Evolutionary conservation across 2,888 invertebrate genomes (phyloP).

Genomic region (Pollenia angustigena): DNA sequence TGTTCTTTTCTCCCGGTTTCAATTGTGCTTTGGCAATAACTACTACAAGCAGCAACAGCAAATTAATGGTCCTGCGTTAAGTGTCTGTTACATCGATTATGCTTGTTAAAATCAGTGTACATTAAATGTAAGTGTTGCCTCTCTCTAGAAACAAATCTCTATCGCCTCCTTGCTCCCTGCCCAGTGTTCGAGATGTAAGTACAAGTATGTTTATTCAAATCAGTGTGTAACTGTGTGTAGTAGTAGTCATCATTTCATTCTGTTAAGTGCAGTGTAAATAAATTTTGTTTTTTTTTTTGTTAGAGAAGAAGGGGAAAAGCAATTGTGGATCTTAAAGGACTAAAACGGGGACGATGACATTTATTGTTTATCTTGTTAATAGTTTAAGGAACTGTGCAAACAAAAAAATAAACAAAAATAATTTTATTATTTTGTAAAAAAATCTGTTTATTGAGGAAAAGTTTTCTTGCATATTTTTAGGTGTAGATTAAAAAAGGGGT

Average conservation of each 20-base stretch:
- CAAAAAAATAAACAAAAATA: neutral
- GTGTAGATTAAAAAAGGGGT: too few species aligned
- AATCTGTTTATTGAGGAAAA: neutral
- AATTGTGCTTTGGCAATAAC: neutral
- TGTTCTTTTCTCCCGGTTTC: neutral
- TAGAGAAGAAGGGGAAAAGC: neutral
- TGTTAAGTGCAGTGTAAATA: conserved; percentile 68
- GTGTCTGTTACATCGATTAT: conserved; percentile 69
- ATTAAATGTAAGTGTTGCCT: conserved; percentile 62
- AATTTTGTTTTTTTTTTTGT: conserved; percentile 46
- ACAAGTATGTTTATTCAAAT: conserved; percentile 16
- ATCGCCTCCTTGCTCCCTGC: neutral
- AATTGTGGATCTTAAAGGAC: neutral
- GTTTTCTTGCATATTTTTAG: too few species aligned
- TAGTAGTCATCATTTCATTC: conserved; percentile 32
- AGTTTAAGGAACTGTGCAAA: conserved; percentile 16
- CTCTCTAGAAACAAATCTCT: conserved; percentile 32
- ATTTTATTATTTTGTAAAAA: neutral
- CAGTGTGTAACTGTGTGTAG: conserved; percentile 16
- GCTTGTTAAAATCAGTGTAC: conserved; percentile 68
- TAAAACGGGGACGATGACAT: conserved; percentile 33
- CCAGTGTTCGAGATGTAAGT: neutral
- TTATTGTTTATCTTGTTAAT: conserved; percentile 68
- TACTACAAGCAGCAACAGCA: conserved; percentile 39
- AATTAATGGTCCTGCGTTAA: conserved; percentile 72